phyloP scores from a whole-genome alignment of 2,888 invertebrate genomes.

The Drosophila koepferae region DNA sequence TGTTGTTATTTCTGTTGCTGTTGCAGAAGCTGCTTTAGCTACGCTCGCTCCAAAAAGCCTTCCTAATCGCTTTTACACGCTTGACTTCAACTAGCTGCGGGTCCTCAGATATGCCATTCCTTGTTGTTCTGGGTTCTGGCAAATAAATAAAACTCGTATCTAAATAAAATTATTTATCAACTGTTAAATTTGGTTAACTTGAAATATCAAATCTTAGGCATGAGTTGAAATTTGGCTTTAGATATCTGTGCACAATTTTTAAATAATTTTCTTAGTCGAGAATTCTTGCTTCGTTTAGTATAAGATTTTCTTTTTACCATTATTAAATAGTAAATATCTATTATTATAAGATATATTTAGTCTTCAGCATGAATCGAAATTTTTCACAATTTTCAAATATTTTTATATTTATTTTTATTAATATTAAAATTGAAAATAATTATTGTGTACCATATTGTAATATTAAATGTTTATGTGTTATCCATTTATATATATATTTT shows the following conservation, averaged over 20 bases:
- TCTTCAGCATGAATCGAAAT: too few relatives aligned
- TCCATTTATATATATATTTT: too few relatives aligned
- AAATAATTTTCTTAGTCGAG: background rate
- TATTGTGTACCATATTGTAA: too few relatives aligned
- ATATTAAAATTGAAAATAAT: too few relatives aligned
- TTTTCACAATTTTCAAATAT: too few relatives aligned
- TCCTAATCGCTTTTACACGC: conserved; percentile 84
- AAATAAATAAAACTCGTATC: conserved; percentile 29
- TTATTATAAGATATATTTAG: too few relatives aligned
- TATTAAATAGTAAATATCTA: too few relatives aligned
- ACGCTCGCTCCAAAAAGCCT: conserved; percentile 51
- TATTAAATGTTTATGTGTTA: too few relatives aligned
- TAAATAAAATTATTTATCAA: conserved; percentile 11
- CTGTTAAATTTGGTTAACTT: background rate
- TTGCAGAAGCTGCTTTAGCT: conserved; percentile 64
- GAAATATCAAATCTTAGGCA: background rate
- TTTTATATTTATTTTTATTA: too few relatives aligned
- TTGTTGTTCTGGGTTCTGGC: conserved; percentile 21
- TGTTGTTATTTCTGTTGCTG: conserved; percentile 19
- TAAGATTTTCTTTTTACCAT: too few relatives aligned
- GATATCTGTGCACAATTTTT: background rate
- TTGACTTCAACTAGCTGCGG: conserved; percentile 80
- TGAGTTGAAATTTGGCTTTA: background rate
- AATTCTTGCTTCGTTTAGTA: too few relatives aligned
- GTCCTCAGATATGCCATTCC: conserved; percentile 43